Base-by-base conservation (phyloP, 2,888 invertebrate species). In the Dinocampus coccinellae region DNA sequence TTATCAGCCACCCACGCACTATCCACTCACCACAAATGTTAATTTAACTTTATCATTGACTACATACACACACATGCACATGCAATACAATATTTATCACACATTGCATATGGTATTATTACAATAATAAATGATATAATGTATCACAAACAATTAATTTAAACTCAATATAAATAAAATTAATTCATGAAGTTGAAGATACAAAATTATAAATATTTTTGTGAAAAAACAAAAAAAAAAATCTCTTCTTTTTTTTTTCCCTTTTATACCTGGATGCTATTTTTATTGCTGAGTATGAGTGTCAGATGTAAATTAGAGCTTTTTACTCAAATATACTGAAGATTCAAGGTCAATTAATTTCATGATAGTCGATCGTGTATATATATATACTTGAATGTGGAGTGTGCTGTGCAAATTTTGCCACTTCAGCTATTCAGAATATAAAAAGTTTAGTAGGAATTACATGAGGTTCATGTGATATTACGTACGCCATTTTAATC, bases 1-100 rank as follows among this genome's bases (percentile, higher is more conserved):
- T 57, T 57, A 57, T 57, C 57, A 57, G 57, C 57, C 26, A 9
- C 57, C 57, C 26, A 57, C 57, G 57, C 57, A 11, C 26, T 10
- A 26, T 26, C 26, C 26, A 3, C 24, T 13, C 24, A 29, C 24
- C 26, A n/a, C 26, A 26, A 26, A 57, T 57, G 57, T 57, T 57
- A 13, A 57, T 57, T 57, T 26, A 26, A 13, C 26, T 29, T 57
- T 55, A 24, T 55, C 55, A 24, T 24, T 55, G 26, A 55, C 22
- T 55, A 55, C 24, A 26, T 26, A 22, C 10, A 22, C n/a, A n/a
- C n/a, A n/a, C n/a, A n/a, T n/a, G n/a, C n/a, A n/a, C n/a, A n/a
- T n/a, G n/a, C n/a, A n/a, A n/a, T n/a, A 39, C 2, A 39, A n/a
- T 39, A 39, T 39, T 39, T 39, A 39, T 39, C 39, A 11, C n/a